phyloP scores from a whole-genome alignment of 2,888 invertebrate genomes.

The Volucella inanis region DNA sequence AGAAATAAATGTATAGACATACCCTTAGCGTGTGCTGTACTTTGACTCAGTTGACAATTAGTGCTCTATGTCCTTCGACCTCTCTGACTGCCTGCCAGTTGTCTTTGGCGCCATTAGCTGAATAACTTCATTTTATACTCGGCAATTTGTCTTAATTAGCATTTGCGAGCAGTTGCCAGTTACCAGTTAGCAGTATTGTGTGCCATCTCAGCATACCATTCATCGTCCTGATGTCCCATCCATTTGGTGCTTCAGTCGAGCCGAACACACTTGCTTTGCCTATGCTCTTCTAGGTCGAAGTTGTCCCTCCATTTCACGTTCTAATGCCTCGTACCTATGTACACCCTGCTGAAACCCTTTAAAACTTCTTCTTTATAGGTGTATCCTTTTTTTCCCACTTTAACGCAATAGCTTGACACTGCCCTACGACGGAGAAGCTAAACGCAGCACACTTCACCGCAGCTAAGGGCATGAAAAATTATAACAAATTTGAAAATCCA shows the following conservation, averaged over 20 bases:
- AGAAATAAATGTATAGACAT: constrained; percentile 69
- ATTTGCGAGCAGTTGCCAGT: constrained; percentile 65
- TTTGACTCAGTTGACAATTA: constrained; percentile 67
- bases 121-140: constrained; percentile 73
- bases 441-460: background rate
- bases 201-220: constrained; percentile 45
- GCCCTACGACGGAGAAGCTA: background rate
- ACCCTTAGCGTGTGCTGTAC: constrained; percentile 53
- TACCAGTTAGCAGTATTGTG: constrained; percentile 68
- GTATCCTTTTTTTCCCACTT: constrained; percentile 44
- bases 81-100: constrained; percentile 41
- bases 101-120: constrained; percentile 62
- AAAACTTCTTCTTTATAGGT: constrained; percentile 38
- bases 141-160: constrained; percentile 74
- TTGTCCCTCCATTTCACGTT: constrained; percentile 20
- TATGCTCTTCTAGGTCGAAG: constrained; percentile 13
- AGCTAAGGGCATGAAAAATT: constrained; percentile 57
- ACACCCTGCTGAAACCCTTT: constrained; percentile 47
- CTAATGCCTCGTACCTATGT: constrained; percentile 48
- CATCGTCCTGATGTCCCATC: constrained; percentile 50
- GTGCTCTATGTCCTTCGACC: constrained; percentile 62
- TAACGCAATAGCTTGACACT: constrained; percentile 23
- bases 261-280: constrained; percentile 19
- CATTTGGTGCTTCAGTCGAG: constrained; percentile 46
- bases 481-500: constrained; percentile 69